Conservation (phyloP, 2,797 vertebrate genomes). For the Coregonus suidteri region DNA sequence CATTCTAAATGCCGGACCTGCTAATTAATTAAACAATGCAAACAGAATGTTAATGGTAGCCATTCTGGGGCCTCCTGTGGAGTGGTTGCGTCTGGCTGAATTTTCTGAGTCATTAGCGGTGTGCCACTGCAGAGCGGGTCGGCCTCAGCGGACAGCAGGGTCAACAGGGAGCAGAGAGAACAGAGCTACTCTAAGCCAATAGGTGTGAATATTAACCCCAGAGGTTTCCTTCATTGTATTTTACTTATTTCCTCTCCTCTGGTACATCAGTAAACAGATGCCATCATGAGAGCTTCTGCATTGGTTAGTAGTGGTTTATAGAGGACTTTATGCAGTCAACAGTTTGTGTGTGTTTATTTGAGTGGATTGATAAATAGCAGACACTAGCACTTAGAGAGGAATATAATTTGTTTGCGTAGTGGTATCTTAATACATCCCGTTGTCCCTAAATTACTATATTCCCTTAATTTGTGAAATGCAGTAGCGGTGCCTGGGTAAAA, state of each 20-base stretch:
- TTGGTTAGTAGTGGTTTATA: not conserved
- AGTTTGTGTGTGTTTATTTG: not conserved
- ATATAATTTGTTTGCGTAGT: not conserved
- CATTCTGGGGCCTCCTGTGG: conserved; percentile 46
- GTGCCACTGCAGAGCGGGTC: conserved; percentile 53
- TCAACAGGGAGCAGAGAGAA: conserved; percentile 49
- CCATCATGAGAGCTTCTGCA: not conserved
- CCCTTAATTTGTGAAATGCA: not conserved
- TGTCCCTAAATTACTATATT: not conserved
- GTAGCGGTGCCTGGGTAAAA: too few species aligned
- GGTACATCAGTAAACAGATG: not conserved
- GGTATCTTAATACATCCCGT: not conserved
- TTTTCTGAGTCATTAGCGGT: conserved; percentile 72
- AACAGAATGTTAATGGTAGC: conserved; percentile 48
- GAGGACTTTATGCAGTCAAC: not conserved
- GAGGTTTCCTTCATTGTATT: not conserved
- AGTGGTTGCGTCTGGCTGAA: conserved; percentile 56
- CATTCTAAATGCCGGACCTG: conserved; percentile 52
- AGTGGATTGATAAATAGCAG: not conserved
- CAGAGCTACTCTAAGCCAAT: conserved; percentile 23
- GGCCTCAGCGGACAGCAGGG: conserved; percentile 49
- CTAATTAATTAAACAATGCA: conserved; percentile 58
- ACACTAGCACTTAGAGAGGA: not conserved
- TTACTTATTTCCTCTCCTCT: not conserved
- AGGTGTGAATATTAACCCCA: not conserved